Evolutionary conservation across 1,140 invertebrate species (phyloP).

Genomic region (Lordiphosa clarofinis): DNA sequence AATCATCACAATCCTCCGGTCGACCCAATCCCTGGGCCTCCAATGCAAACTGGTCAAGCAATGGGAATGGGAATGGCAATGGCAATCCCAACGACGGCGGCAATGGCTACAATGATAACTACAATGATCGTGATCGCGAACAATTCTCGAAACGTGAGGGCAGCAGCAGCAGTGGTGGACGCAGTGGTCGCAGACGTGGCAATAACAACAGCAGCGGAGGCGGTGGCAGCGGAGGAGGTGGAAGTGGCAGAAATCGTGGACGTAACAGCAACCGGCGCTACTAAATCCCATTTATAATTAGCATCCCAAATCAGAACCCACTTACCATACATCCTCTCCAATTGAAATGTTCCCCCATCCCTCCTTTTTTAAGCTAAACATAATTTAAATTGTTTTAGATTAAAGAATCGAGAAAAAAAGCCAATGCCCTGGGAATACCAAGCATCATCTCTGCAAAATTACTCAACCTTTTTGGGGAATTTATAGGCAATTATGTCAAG

Average conservation of each 20-base stretch:
- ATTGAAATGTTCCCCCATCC: slow-evolving; percentile 15
- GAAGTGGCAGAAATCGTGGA: slow-evolving; percentile 27
- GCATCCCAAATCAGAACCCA: slow-evolving; percentile 15
- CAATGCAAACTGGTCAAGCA: slow-evolving; percentile 54
- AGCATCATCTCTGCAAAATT: too few species aligned
- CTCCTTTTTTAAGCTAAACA: slow-evolving; percentile 26
- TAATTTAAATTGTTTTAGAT: slow-evolving; percentile 40
- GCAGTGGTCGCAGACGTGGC: slow-evolving; percentile 55
- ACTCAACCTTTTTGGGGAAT: too few species aligned
- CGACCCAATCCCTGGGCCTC: slow-evolving; percentile 70
- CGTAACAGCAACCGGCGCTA: slow-evolving; percentile 57
- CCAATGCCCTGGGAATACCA: too few species aligned
- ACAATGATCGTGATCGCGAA: slow-evolving; percentile 56
- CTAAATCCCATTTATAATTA: slow-evolving; percentile 29
- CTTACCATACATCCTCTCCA: slow-evolving; percentile 24
- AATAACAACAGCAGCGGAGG: slow-evolving; percentile 42
- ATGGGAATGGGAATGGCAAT: slow-evolving; percentile 47
- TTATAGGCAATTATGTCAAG: too few species aligned
- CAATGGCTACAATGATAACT: slow-evolving; percentile 39
- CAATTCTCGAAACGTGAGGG: slow-evolving; percentile 44
- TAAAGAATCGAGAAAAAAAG: slow-evolving; percentile 5
- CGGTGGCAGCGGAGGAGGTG: slow-evolving; percentile 14
- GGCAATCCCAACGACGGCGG: slow-evolving; percentile 11
- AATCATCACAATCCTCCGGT: slow-evolving; percentile 3
- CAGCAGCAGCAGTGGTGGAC: slow-evolving; percentile 38